A percentile compares a stretch with the other conserved stretches of the same genome.
phyloP scores from a whole-genome alignment of 2,797 vertebrate species.

The Artibeus lituratus region DNA sequence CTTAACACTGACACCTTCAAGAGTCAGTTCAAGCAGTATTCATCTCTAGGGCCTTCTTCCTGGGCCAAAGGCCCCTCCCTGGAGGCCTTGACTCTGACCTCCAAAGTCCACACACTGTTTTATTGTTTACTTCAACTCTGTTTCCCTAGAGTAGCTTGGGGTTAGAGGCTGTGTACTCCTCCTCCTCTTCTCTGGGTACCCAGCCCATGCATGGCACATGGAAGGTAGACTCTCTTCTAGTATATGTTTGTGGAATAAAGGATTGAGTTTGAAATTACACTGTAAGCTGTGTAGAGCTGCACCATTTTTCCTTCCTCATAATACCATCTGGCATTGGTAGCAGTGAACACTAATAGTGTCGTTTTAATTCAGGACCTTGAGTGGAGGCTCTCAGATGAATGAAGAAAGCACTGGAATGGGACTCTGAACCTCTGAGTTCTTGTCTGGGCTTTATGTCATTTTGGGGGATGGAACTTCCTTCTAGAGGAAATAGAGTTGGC shows the following conservation, averaged over 20 bases:
- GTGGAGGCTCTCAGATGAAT: not conserved
- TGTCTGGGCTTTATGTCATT: not conserved
- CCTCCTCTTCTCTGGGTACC: not conserved
- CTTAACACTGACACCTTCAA: not conserved
- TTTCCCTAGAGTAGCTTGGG: not conserved
- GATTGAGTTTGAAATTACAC: not conserved
- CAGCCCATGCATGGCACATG: not conserved
- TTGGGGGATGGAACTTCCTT: not conserved
- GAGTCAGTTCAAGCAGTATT: not conserved
- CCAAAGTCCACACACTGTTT: not conserved
- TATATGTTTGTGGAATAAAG: not conserved
- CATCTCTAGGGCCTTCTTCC: not conserved
- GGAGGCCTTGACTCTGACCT: not conserved
- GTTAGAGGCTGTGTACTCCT: not conserved
- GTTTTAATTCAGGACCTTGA: not conserved
- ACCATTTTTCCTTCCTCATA: not conserved
- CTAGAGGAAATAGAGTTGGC: not conserved
- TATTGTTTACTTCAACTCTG: not conserved
- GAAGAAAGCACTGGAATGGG: not conserved
- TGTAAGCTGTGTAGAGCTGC: not conserved
- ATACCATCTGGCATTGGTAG: not conserved
- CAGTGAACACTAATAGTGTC: not conserved
- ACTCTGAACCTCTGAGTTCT: not conserved
- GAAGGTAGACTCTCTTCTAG: not conserved
- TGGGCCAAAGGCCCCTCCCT: not conserved